Evolutionary conservation across 2,113 vertebrate genomes (phyloP), one percentile per base, ranked within the genome.

Genomic region (Phodopus roborovskii): DNA sequence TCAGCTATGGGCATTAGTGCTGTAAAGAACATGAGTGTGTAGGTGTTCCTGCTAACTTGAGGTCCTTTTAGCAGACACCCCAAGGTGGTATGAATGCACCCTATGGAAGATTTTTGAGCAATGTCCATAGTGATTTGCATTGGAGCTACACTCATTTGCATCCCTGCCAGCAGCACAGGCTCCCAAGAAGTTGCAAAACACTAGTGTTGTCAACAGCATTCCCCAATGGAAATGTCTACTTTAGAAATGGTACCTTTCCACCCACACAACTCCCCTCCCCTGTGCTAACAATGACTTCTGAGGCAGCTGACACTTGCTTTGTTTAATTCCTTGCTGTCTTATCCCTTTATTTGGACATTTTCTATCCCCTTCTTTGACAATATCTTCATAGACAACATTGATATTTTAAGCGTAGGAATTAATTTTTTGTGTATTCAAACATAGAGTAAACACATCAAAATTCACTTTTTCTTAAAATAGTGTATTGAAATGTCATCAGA

Each of bases 401-500:
- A 60, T 36, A 53, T 92, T 90, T 88, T 58, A 62, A 95, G 71
- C 64, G 75, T 9, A 5, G 24, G 50, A 71, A 13, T 88, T 48
- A 4, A 19, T 20, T 20, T 90, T 73, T 16, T 19, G 30, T 24
- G 2, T n/a, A 83, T 42, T 9, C 7, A 22, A 17, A 20, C 20
- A 36, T 45, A 83, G 56, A 33, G 19, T 70, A 50, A 92, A 7
- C 62, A 24, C 56, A 16, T 64, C 58, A 17, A 30, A 62, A 92
- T 75, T 53, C 5, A 33, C 33, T 94, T 74, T 20, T 82, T 92
- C 45, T 94, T 74, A 48, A 87, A 56, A 58, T 45, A 74, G 39
- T 33, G 17, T 56, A n/a, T 45, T 84, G 64, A 83, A 84, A 78
- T 68, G 24, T 92, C 74, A 66, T 70, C 28, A 96, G 70, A 90